Conservation (phyloP, 53 echinoderm and acorn worm genomes). For the Apostichopus leukothele region DNA sequence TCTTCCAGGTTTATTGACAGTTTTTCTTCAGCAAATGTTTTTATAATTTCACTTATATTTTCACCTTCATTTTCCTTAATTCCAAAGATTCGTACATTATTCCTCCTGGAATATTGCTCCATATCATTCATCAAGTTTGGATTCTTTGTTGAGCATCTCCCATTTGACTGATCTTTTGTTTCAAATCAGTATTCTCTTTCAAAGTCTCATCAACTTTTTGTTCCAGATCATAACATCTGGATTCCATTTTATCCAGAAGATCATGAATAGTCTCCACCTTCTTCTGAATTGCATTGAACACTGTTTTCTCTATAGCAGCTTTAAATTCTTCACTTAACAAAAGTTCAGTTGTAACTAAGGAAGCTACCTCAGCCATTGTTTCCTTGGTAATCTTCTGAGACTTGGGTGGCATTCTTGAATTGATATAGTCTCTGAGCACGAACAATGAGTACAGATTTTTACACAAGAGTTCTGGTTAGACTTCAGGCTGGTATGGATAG, state of each 20-base stretch:
- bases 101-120: constrained; percentile 32
- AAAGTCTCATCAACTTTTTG: background rate
- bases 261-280: background rate
- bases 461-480: too few relatives aligned
- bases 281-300: background rate
- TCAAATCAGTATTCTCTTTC: background rate
- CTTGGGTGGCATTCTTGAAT: background rate
- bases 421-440: background rate
- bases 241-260: background rate
- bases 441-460: background rate
- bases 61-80: constrained; percentile 15
- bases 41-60: background rate
- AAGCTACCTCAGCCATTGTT: constrained; percentile 5
- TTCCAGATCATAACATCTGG: constrained; percentile 16
- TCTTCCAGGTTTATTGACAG: background rate
- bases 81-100: constrained; percentile 24
- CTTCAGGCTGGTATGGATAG: too few relatives aligned
- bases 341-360: background rate
- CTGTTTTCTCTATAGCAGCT: background rate
- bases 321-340: background rate
- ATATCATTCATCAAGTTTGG: background rate
- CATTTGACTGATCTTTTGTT: background rate
- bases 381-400: background rate
- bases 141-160: background rate
- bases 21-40: constrained; percentile 4